A percentile compares a stretch with the other conserved stretches of the same genome.
These are phyloP conservation scores for Oceanites oceanicus DNA, from an alignment of 2,113 vertebrate genomes.

Conservation along the genomic window DNA sequence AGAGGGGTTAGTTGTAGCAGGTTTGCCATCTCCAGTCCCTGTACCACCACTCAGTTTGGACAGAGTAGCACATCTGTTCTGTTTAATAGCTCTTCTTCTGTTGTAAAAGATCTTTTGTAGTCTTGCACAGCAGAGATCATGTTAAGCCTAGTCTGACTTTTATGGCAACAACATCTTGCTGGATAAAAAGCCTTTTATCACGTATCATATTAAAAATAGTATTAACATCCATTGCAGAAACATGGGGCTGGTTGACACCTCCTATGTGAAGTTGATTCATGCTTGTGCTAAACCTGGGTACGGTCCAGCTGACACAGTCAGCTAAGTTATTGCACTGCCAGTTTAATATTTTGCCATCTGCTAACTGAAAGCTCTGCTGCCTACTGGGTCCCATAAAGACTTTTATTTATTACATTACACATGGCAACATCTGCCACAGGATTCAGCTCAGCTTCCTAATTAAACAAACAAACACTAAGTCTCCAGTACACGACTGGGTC, in stretches of 20 bases:
- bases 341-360: slow-evolving; percentile 81
- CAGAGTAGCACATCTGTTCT: neutral
- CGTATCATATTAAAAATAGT: neutral
- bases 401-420: slow-evolving; percentile 82
- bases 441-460: slow-evolving; percentile 70
- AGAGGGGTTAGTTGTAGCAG: neutral
- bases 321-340: slow-evolving; percentile 71
- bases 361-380: slow-evolving; percentile 74
- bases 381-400: slow-evolving; percentile 79
- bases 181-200: neutral
- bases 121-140: neutral
- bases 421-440: slow-evolving; percentile 77
- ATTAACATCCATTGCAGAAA: neutral
- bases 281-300: slow-evolving; percentile 46
- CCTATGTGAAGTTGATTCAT: slow-evolving; percentile 52
- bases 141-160: neutral
- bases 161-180: neutral
- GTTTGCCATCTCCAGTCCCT: neutral
- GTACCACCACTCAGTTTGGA: neutral
- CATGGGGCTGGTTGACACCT: slow-evolving; percentile 12
- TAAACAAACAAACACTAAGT: slow-evolving; percentile 75
- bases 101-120: neutral
- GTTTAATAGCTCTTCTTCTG: neutral
- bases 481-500: neutral
- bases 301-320: slow-evolving; percentile 65